Evolutionary conservation across 2,113 vertebrate genomes (phyloP), one percentile per base, ranked within the genome.

Genomic region (Hylia prasina): DNA sequence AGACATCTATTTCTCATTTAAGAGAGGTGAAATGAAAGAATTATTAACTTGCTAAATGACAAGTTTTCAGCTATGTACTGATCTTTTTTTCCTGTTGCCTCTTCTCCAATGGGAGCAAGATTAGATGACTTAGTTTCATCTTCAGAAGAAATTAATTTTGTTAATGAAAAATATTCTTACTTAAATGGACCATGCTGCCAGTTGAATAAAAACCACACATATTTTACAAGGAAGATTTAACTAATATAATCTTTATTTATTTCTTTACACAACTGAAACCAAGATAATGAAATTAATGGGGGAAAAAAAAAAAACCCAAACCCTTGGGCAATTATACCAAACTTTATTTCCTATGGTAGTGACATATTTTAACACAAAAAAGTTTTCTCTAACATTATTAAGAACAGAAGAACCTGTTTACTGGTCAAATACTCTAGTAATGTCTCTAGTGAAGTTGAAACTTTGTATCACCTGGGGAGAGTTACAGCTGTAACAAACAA

Each of bases 171-270:
- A 60, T 56, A 35, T 44, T 77, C 51, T 82, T 90, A 60, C 35
- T 48, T 56, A 64, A 66, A 45, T 22, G 25, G 27, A 82, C 44
- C 27, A 33, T n/a, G 40, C 23, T 70, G 15, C 44, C 69, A 86
- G 22, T 21, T 48, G 31, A 84, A 80, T 53, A 94, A 95, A 91
- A 90, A 39, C 0, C 79, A 82, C 73, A 31, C 82, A 47, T 11
- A 60, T 77, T 82, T 84, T 91, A 79, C 20, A 75, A 23, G 50
- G 48, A 70, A 47, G 39, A 69, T 64, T 30, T 8, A 81, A 84
- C 24, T 66, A 93, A 66, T n/a, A 56, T 16, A 64, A 4, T 75
- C 30, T 95, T 96, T 96, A 96, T 96, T 95, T 85, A 66, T 80
- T 93, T 82, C 10, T 65, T 91, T 57, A 87, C 28, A 82, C 35